These are phyloP conservation scores for Porphyrio hochstetteri DNA, from an alignment of 2,113 vertebrate species.

Conservation along the genomic window DNA sequence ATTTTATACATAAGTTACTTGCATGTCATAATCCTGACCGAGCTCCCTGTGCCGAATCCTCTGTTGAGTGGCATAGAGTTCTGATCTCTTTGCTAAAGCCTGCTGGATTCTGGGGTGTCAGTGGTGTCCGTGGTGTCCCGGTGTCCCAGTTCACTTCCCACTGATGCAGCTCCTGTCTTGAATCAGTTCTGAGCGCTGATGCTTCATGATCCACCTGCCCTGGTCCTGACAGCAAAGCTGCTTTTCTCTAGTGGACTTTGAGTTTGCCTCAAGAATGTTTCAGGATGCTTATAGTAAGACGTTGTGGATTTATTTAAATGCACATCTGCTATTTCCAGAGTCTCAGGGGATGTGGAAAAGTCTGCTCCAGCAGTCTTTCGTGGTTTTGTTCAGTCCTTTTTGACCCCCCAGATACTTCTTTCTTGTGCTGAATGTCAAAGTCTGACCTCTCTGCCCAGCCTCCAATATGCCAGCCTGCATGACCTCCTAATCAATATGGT, in stretches of 20 bases:
- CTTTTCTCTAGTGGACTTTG: background rate
- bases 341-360: too few relatives aligned
- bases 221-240: background rate
- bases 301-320: background rate
- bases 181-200: background rate
- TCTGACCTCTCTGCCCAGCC: background rate
- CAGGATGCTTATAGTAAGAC: background rate
- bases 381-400: background rate
- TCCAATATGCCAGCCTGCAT: background rate
- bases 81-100: background rate
- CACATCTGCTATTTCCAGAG: background rate
- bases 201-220: background rate
- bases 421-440: background rate
- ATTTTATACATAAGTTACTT: background rate
- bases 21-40: background rate
- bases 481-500: background rate
- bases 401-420: background rate
- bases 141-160: background rate
- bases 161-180: background rate
- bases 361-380: background rate
- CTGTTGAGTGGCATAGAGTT: accelerated
- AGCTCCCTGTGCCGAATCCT: background rate
- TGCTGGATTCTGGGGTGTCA: background rate
- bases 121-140: background rate
- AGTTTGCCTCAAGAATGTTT: background rate